These are phyloP conservation scores for Aspidiotus destructor DNA, from an alignment of 2,888 invertebrate genomes.

Conservation along the genomic window DNA sequence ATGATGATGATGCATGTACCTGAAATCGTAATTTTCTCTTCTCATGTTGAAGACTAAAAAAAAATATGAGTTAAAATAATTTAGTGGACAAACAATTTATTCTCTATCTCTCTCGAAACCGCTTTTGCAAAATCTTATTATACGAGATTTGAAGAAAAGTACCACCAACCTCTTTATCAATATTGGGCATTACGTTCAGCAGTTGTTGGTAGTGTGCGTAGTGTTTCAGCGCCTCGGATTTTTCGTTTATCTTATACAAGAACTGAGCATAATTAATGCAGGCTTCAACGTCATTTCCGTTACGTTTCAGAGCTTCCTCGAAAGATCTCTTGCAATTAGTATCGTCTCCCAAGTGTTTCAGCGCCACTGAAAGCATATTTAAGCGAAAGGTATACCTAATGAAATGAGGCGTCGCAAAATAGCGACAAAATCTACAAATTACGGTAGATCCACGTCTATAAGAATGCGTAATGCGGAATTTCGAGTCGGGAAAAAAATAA, in stretches of 20 bases:
- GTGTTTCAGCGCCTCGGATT: slow-evolving; percentile 5
- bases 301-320: slow-evolving; percentile 31
- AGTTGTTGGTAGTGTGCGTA: slow-evolving; percentile 19
- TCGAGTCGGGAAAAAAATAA: not conserved
- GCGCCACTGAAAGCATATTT: slow-evolving; percentile 17
- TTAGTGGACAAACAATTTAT: too few species aligned
- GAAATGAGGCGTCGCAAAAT: too few species aligned
- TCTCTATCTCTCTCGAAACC: too few species aligned
- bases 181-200: slow-evolving; percentile 12
- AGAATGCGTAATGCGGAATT: not conserved
- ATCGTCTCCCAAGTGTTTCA: slow-evolving; percentile 28
- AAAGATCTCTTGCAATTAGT: slow-evolving; percentile 25
- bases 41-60: too few species aligned
- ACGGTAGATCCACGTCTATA: not conserved
- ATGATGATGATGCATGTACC: too few species aligned
- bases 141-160: too few species aligned
- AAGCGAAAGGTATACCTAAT: not conserved
- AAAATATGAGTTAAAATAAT: too few species aligned
- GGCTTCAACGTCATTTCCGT: slow-evolving; percentile 29
- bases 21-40: too few species aligned
- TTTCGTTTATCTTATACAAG: slow-evolving; percentile 19
- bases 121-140: too few species aligned
- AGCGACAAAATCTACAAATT: too few species aligned
- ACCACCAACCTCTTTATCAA: slow-evolving; percentile 27
- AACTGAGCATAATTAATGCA: slow-evolving; percentile 27